Conservation (phyloP, 2,797 vertebrate species). For the Alectoris magna region DNA sequence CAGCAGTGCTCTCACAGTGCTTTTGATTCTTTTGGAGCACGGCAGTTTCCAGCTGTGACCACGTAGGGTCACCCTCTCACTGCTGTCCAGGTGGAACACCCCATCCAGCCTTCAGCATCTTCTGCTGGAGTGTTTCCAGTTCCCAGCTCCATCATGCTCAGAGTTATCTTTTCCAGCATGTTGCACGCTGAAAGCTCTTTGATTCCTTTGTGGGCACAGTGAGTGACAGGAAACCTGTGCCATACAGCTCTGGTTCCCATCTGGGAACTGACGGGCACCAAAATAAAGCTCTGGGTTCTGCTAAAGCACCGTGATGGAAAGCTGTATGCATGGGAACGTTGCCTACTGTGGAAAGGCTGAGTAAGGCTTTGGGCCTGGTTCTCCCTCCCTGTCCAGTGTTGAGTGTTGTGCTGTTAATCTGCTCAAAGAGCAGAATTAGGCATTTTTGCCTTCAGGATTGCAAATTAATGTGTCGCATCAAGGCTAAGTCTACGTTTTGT, state of each 20-base stretch:
- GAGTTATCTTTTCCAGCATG: background rate
- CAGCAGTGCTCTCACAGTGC: rapidly evolving
- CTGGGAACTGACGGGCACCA: background rate
- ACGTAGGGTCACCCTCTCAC: constrained; percentile 56
- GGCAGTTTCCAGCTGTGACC: constrained; percentile 42
- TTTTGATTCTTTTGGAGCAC: background rate
- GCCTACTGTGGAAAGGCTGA: background rate
- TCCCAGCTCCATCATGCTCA: background rate
- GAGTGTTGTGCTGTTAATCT: background rate
- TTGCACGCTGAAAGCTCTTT: constrained; percentile 7
- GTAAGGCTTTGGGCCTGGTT: background rate
- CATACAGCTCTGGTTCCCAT: background rate
- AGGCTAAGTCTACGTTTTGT: background rate
- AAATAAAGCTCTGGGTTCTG: background rate
- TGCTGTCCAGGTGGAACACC: background rate
- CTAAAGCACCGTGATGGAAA: background rate
- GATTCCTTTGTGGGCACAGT: background rate
- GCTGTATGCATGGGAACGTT: background rate
- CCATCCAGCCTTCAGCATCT: background rate
- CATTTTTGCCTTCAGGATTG: background rate
- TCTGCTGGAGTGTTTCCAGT: background rate
- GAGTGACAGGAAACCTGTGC: background rate
- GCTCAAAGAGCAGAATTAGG: background rate
- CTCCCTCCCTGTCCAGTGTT: background rate
- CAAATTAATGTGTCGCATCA: background rate